Conservation (phyloP, 35 echinoderm and acorn worm species). For the Antedon bifida region DNA sequence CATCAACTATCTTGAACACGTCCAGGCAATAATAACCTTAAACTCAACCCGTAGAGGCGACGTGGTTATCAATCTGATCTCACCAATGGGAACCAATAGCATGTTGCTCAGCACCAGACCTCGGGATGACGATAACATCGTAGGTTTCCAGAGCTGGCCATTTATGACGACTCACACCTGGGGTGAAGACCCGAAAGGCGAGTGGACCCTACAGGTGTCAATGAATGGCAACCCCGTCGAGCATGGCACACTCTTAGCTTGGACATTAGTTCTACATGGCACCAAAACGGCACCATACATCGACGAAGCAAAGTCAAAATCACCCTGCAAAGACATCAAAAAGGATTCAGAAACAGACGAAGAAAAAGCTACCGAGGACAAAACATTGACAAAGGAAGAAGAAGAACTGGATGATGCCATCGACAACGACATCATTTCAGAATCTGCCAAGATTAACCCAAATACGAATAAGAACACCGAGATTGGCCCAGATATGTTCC, state of each 20-base stretch:
- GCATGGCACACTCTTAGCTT: constrained; percentile 57
- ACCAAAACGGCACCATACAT: constrained; percentile 76
- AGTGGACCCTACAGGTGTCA: constrained; percentile 80
- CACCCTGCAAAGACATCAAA: constrained; percentile 32
- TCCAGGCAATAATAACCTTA: constrained; percentile 85
- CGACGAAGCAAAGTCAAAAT: constrained; percentile 51
- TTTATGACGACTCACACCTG: constrained; percentile 98
- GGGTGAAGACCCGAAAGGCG: constrained; percentile 80
- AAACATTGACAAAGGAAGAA: not conserved
- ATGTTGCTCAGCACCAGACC: constrained; percentile 68
- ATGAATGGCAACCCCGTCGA: constrained; percentile 46
- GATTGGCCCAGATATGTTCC: not conserved
- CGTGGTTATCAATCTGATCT: constrained; percentile 76
- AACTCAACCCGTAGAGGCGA: constrained; percentile 80
- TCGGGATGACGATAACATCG: constrained; percentile 57
- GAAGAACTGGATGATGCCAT: not conserved
- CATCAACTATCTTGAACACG: constrained; percentile 79
- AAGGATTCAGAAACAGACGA: constrained; percentile 22
- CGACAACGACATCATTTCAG: not conserved
- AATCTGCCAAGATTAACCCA: not conserved
- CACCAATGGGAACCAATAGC: constrained; percentile 82
- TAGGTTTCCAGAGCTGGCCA: constrained; percentile 91
- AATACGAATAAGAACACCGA: not conserved
- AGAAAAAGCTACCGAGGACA: not conserved
- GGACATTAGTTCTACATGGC: constrained; percentile 87